A percentile compares a stretch with the other conserved stretches of the same genome.
phyloP scores from a whole-genome alignment of 2,113 vertebrate genomes.

The Bubo bubo region DNA sequence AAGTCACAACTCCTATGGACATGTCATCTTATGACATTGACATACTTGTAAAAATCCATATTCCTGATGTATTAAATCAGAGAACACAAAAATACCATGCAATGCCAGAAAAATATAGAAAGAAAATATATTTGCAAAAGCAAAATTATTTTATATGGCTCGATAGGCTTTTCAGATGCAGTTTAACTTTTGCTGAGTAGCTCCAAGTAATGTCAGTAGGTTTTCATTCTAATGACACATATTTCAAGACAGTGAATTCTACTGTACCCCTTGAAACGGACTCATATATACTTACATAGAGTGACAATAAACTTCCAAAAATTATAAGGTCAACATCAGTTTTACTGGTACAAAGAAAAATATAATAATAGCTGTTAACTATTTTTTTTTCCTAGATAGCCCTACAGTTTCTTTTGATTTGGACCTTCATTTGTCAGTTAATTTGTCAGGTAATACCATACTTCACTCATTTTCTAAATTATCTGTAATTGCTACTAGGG shows the following conservation, averaged over 20 bases:
- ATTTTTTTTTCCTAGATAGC: background rate
- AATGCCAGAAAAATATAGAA: background rate
- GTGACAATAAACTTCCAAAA: background rate
- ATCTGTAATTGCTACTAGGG: background rate
- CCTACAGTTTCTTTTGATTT: background rate
- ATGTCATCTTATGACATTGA: background rate
- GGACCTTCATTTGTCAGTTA: background rate
- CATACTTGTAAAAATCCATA: background rate
- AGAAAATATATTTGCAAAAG: background rate
- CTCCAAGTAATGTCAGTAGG: background rate
- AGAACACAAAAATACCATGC: background rate
- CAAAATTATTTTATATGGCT: background rate
- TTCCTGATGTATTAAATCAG: background rate
- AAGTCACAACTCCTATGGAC: background rate
- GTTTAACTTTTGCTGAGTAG: background rate
- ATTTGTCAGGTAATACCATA: background rate
- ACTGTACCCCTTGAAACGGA: background rate
- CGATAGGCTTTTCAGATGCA: background rate
- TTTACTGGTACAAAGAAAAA: background rate
- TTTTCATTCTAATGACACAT: background rate
- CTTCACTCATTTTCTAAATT: background rate
- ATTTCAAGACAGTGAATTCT: background rate
- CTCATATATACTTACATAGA: background rate
- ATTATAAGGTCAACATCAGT: background rate
- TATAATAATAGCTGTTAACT: background rate